Evolutionary conservation across 2,113 vertebrate genomes (phyloP), one percentile per base, ranked within the genome.

Genomic region (Manacus vitellinus): DNA sequence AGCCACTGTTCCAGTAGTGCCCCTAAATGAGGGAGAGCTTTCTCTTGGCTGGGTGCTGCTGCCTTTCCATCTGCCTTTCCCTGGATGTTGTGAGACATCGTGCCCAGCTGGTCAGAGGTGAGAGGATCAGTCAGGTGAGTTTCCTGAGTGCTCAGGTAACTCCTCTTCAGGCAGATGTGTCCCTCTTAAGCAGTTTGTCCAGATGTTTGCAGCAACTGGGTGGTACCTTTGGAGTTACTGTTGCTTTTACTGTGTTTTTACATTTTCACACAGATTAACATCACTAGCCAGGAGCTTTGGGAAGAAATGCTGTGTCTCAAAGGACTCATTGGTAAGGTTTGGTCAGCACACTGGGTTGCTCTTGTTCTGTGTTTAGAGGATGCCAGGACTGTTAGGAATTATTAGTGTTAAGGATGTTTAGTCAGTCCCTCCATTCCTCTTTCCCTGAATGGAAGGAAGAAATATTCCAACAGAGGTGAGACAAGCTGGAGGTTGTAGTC

Each of bases 271-370:
- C 94, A 99, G 99, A 96, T 97, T 22, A 97, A 97, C 75, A 92
- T 99, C 95, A 98, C 89, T 78, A 99, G 97, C 97, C 99, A 99
- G 89, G 99, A 99, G 70, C 99, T 99, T 67, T 99, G 99, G 99
- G 99, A 99, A 65, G 99, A 99, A 86, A 97, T 99, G 97, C 98
- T 99, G 65, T 94, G 97, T 49, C 98, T 97, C 51, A 99, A 98
- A 97, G 99, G 99, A 93, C 97, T 99, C 92, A 98, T 98, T 89
- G 99, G 99, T 99, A 98, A 97, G 96, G 94, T 55, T 94, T 31
- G 46, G 24, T 87, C 78, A 75, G 39, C 65, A 39, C 4, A 12
- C 4, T 22, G 43, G 55, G 47, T 61, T 71, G 16, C 12, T 66
- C 74, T 72, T 88, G 31, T 85, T 87, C 23, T 44, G 3, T 71